These are phyloP conservation scores for Neoaliturus tenellus DNA, from an alignment of 2,888 invertebrate genomes.

Conservation along the genomic window DNA sequence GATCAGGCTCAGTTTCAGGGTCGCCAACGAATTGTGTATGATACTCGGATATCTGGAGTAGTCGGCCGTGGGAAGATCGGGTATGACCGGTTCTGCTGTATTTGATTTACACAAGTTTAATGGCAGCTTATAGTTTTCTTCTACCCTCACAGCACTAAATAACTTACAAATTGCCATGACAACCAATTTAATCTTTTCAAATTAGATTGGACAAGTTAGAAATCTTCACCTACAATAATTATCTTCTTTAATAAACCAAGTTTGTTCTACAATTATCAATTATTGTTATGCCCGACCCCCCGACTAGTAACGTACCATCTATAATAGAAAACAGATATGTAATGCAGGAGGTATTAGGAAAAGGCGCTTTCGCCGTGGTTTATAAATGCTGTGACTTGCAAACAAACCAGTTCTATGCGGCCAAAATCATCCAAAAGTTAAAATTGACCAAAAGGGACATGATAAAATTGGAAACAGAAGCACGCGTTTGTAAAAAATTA, in stretches of 20 bases:
- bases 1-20: too few species aligned
- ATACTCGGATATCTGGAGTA: too few species aligned
- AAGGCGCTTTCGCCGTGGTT: slow-evolving; percentile 14
- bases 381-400: background rate
- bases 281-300: background rate
- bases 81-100: too few species aligned
- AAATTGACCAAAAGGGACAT: background rate
- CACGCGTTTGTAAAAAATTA: slow-evolving; percentile 6
- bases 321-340: background rate
- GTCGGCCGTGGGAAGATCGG: too few species aligned
- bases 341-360: background rate
- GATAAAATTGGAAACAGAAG: slow-evolving; percentile 16
- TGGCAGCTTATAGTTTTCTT: too few species aligned
- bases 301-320: background rate
- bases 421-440: background rate
- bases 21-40: too few species aligned
- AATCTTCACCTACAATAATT: background rate
- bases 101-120: too few species aligned
- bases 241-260: background rate
- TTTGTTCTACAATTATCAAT: background rate
- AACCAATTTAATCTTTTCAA: background rate
- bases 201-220: background rate
- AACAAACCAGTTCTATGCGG: background rate
- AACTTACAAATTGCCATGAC: background rate
- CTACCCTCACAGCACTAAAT: background rate